Evolutionary conservation across 2,797 vertebrate species (phyloP).

Genomic region (Mormyrops boulengeri): DNA sequence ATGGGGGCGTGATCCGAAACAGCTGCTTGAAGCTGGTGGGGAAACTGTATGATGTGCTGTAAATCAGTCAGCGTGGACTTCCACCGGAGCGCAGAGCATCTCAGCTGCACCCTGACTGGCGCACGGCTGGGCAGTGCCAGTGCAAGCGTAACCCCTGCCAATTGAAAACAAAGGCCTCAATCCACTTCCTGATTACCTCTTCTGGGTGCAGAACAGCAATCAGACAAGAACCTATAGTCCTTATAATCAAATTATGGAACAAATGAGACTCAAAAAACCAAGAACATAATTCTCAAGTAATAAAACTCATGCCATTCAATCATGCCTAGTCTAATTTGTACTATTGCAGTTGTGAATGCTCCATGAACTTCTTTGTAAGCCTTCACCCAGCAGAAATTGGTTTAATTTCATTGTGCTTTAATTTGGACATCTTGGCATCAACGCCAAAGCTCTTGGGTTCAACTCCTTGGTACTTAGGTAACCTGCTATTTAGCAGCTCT

Average conservation of each 20-base stretch:
- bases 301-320: background rate
- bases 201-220: background rate
- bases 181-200: background rate
- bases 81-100: background rate
- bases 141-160: background rate
- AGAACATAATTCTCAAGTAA: background rate
- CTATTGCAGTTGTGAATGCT: background rate
- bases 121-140: background rate
- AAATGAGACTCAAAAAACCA: background rate
- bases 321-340: background rate
- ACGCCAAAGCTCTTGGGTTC: slow-evolving; percentile 15
- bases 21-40: slow-evolving; percentile 22
- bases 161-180: background rate
- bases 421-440: slow-evolving; percentile 20
- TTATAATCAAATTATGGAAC: background rate
- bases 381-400: background rate
- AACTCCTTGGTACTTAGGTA: slow-evolving; percentile 22
- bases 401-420: slow-evolving; percentile 9
- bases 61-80: background rate
- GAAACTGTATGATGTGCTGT: background rate
- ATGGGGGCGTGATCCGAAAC: slow-evolving; percentile 36
- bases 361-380: background rate
- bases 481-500: slow-evolving; percentile 27
- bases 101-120: background rate
- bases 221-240: background rate